Base-by-base conservation (phyloP, 2,113 vertebrate species). In the Eubucco bourcierii region DNA sequence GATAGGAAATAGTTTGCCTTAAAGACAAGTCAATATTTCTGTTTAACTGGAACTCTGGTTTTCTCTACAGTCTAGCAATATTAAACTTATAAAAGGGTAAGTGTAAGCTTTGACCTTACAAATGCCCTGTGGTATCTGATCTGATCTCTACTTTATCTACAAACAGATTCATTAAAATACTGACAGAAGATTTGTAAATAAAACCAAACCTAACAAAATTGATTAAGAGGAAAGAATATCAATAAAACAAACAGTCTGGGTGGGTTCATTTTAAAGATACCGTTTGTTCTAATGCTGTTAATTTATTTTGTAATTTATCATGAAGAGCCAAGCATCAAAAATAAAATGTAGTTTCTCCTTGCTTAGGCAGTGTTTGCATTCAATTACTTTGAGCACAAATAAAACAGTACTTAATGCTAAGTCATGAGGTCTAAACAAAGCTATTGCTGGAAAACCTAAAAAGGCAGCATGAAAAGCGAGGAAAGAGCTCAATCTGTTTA, bases 151-250 rank as follows among this genome's bases (percentile, higher is more conserved):
- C 46, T 91, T 94, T 61, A 72, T 10, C 33, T 53, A 29, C 41
- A 93, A 91, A 81, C 5, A 85, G 17, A 20, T 5, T 80, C n/a
- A 75, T 90, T 90, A 93, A 93, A 94, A 90, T 85, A 80, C 12
- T 90, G 33, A 53, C 21, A 88, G n/a, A 76, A 64, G 60, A 53
- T 31, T 29, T 11, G 20, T 47, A 18, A 4, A 73, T 55, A 61
- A 13, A 37, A 37, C 19, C 18, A 63, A 17, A 21, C 4, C 23
- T 47, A 47, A 19, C 15, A 46, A 63, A 80, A 60, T 7, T 83
- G 64, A 37, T 31, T 3, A 27, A 80, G 50, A 71, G 64, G 76
- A 63, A 74, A 74, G 64, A 82, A 68, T 90, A 84, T 18, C 31
- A 93, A 23, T 18, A 74, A 18, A 74, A 72, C 23, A 90, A 17